Percentiles rank a stretch among this genome's conserved stretches.
Evolutionary conservation across 2,113 vertebrate species (phyloP).

Genomic region (Dicentrarchus labrax): DNA sequence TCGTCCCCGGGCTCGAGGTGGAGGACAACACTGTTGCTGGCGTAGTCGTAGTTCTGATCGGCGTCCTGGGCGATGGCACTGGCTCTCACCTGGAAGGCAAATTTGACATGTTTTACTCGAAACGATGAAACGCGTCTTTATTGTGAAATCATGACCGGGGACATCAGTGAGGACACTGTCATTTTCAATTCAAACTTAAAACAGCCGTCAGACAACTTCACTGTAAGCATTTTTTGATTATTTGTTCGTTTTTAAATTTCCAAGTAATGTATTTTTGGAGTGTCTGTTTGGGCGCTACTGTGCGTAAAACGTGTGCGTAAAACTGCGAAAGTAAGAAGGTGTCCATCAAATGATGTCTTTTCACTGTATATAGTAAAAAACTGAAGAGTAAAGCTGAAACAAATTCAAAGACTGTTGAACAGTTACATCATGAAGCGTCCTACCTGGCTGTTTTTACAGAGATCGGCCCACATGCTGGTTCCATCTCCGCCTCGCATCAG

Average conservation of each 20-base stretch:
- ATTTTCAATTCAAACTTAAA: background rate
- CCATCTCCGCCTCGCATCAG: slow-evolving; percentile 95
- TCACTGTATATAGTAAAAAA: background rate
- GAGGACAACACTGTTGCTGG: slow-evolving; percentile 97
- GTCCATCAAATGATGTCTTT: background rate
- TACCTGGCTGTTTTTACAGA: slow-evolving; percentile 98
- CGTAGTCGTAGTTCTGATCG: slow-evolving; percentile 99
- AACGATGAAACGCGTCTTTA: background rate
- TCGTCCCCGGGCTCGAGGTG: slow-evolving; percentile 97
- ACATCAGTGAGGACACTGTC: background rate
- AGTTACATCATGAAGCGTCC: slow-evolving; percentile 4
- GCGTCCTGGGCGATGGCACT: slow-evolving; percentile 98
- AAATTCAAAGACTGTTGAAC: background rate
- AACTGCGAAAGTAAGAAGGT: background rate
- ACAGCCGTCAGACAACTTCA: background rate
- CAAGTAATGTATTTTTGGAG: too few relatives aligned
- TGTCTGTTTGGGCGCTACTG: background rate
- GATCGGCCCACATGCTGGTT: slow-evolving; percentile 97
- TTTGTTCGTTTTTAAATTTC: background rate
- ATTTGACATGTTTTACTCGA: slow-evolving; percentile 10
- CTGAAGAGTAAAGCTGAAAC: background rate
- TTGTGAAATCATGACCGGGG: slow-evolving; percentile 14
- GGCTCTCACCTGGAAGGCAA: slow-evolving; percentile 90
- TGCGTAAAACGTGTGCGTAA: slow-evolving; percentile 63
- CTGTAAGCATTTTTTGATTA: too few relatives aligned